Conservation (phyloP, 2,113 vertebrate genomes). For the Osmerus mordax region DNA sequence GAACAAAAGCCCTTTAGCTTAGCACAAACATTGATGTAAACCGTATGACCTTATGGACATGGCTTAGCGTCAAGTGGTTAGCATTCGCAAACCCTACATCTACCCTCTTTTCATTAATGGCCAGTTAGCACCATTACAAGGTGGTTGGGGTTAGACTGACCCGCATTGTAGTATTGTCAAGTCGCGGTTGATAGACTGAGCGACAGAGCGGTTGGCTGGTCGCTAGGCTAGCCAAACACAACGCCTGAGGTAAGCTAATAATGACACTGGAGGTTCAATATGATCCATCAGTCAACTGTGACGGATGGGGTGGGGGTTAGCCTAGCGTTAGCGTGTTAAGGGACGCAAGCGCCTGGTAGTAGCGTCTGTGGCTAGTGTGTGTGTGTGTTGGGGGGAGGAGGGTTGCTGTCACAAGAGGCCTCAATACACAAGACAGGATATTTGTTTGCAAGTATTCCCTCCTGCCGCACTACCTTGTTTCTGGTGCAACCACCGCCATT, state of each 20-base stretch:
- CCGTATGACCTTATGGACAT: no score
- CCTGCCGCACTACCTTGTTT: conserved; percentile 64
- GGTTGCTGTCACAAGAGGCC: conserved; percentile 61
- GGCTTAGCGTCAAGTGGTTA: no score
- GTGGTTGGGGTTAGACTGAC: no score
- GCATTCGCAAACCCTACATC: no score
- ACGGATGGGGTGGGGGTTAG: conserved; percentile 73
- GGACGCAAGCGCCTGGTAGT: background rate
- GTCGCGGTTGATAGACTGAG: conserved; percentile 39
- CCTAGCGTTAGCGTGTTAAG: conserved; percentile 15
- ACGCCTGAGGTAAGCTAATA: conserved; percentile 64
- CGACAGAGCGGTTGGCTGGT: conserved; percentile 31
- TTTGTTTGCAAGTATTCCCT: conserved; percentile 65
- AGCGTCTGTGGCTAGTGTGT: conserved; percentile 49
- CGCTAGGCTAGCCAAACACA: conserved; percentile 50
- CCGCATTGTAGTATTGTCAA: background rate
- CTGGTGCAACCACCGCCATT: conserved; percentile 75
- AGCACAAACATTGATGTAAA: background rate
- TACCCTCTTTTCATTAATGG: no score
- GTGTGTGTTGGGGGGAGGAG: conserved; percentile 36
- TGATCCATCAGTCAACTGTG: conserved; percentile 70
- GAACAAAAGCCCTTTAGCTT: background rate
- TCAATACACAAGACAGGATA: conserved; percentile 74
- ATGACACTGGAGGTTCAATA: conserved; percentile 65
- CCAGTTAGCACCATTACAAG: no score